Evolutionary conservation across 2,797 vertebrate genomes (phyloP), one percentile per base, ranked within the genome.

Genomic region (Merluccius polli): DNA sequence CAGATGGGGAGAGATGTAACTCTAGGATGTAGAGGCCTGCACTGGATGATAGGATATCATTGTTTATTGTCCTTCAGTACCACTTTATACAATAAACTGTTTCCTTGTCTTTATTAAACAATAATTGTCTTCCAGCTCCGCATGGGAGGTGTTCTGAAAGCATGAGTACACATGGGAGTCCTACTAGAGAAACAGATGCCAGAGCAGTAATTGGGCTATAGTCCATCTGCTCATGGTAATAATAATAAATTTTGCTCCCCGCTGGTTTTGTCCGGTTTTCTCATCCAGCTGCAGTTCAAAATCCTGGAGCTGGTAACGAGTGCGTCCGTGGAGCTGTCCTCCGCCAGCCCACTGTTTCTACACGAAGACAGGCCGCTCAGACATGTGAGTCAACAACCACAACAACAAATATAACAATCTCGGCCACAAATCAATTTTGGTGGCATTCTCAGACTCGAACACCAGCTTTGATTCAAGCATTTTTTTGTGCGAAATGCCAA

Each of bases 261-360:
- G 59, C 44, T 31, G 33, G 29, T 3, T 27, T 31, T 36, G 4
- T 7, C 15, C 71, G 63, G 18, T 41, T 72, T 9, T 74, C 31
- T 71, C 0, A 31, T 63, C 1, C 93, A 99, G 98, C 94, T 99
- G 88, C 97, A 95, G 91, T 99, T 97, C 94, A 96, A 94, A 91
- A 91, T 95, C 13, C 84, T 98, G 92, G 95, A 94, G 84, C 89
- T 99, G 82, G 93, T 93, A 31, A 91, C 83, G 0, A 93, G 91
- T 0, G 96, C 96, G 0, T 92, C 92, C 0, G 90, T 97, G 86
- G 95, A 97, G 89, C 93, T 94, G 18, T 90, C 90, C 69, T 81
- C 92, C 41, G 93, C 92, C 88, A 98, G 97, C 81, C 93, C 95
- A 44, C 96, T 98, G 89, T 91, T 98, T 82, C 93, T 98, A 86